Evolutionary conservation across 2,113 vertebrate genomes (phyloP).

Genomic region (human (Homo sapiens)): DNA sequence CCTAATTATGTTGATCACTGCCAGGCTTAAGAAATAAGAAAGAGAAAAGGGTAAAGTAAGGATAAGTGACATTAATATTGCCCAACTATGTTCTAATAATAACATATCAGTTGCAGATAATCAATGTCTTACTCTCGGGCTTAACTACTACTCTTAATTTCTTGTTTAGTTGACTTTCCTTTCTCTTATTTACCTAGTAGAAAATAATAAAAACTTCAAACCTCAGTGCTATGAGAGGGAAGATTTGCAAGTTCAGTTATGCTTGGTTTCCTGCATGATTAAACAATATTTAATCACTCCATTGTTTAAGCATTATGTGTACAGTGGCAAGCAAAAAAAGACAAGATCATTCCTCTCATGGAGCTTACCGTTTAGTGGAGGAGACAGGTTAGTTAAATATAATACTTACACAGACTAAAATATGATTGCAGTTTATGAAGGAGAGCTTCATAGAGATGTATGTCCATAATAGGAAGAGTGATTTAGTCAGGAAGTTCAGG

Average conservation of each 20-base stretch:
- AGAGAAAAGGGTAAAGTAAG: not conserved
- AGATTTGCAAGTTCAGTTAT: constrained; percentile 47
- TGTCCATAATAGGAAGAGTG: not conserved
- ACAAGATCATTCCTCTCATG: not conserved
- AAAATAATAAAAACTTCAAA: constrained; percentile 43
- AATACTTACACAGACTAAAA: constrained; percentile 26
- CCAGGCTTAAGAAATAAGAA: not conserved
- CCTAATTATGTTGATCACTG: not conserved
- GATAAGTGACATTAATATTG: not conserved
- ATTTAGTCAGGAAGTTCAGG: not conserved
- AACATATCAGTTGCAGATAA: constrained; percentile 26
- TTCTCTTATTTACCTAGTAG: constrained; percentile 41
- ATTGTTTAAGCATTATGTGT: constrained; percentile 30
- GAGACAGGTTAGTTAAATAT: not conserved
- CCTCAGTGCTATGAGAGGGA: constrained; percentile 29
- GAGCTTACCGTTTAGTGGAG: not conserved
- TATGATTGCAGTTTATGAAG: not conserved
- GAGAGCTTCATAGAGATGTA: not conserved
- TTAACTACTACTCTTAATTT: constrained; percentile 36
- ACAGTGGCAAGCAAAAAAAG: not conserved
- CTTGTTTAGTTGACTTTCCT: constrained; percentile 24
- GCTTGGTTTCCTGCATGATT: constrained; percentile 30
- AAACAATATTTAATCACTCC: constrained; percentile 17
- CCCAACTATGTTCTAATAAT: constrained; percentile 38
- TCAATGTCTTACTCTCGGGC: constrained; percentile 9